Percentiles rank a stretch among this genome's conserved stretches.
Conservation (phyloP, 92 coral and sea anemone species). For the Siderastrea siderea region DNA sequence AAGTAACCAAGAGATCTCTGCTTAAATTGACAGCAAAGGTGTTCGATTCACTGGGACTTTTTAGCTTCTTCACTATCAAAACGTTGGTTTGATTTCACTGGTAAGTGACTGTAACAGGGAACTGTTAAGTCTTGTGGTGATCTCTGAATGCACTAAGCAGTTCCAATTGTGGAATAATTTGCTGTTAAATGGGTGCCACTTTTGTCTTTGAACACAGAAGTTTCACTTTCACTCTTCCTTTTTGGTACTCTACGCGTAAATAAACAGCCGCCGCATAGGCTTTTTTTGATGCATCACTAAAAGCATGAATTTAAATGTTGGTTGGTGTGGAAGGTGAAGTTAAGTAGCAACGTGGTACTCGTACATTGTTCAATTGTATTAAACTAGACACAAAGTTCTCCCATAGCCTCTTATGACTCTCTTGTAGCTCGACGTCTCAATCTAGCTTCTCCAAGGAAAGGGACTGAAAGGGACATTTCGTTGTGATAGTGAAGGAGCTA, state of each 20-base stretch:
- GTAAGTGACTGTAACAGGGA: slow-evolving; percentile 23
- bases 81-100: not conserved
- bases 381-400: slow-evolving; percentile 40
- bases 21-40: slow-evolving; percentile 76
- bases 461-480: slow-evolving; percentile 24
- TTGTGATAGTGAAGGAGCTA: slow-evolving; percentile 66
- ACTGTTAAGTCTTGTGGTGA: slow-evolving; percentile 47
- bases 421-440: too few species aligned
- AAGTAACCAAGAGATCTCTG: slow-evolving; percentile 79
- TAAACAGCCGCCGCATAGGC: slow-evolving; percentile 57
- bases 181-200: slow-evolving; percentile 48
- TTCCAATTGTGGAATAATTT: slow-evolving; percentile 54
- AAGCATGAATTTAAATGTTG: slow-evolving; percentile 35
- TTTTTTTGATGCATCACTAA: slow-evolving; percentile 41
- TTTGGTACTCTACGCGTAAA: slow-evolving; percentile 26
- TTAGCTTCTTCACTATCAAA: slow-evolving; percentile 67
- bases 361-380: slow-evolving; percentile 32
- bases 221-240: slow-evolving; percentile 24
- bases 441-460: too few species aligned
- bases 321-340: slow-evolving; percentile 20
- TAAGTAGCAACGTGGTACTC: slow-evolving; percentile 74
- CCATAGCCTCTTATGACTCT: too few species aligned
- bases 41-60: slow-evolving; percentile 78
- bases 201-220: slow-evolving; percentile 27
- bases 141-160: slow-evolving; percentile 40